Evolutionary conservation across 2,888 invertebrate genomes (phyloP).

Genomic region (Unio delphinus): DNA sequence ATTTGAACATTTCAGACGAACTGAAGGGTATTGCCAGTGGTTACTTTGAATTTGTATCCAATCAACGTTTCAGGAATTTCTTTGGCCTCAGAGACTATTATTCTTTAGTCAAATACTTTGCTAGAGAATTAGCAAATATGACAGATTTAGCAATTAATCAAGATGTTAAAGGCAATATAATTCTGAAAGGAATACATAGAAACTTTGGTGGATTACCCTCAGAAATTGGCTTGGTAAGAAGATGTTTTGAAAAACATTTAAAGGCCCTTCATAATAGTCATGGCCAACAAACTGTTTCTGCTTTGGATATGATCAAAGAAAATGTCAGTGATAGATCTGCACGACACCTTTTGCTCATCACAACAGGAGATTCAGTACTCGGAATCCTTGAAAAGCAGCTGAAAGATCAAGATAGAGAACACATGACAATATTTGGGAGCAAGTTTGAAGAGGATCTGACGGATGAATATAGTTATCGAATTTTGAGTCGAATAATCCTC

Average conservation of each 20-base stretch:
- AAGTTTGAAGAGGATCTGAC: constrained; percentile 19
- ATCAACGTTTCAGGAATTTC: constrained; percentile 14
- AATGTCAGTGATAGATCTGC: constrained; percentile 13
- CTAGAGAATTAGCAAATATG: constrained; percentile 1
- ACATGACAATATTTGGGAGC: constrained; percentile 17
- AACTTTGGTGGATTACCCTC: constrained; percentile 22
- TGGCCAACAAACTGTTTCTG: neutral
- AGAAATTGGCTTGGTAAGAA: neutral
- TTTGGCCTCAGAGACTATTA: constrained; percentile 29
- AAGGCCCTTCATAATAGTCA: neutral
- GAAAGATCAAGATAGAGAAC: neutral
- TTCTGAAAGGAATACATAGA: constrained; percentile 13
- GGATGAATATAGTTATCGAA: constrained; percentile 20
- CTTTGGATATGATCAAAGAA: constrained; percentile 10
- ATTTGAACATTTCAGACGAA: neutral
- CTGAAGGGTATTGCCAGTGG: constrained; percentile 11
- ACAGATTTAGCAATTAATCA: neutral
- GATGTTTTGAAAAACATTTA: too few relatives aligned
- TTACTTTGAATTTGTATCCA: constrained; percentile 9
- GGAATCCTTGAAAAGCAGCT: constrained; percentile 10
- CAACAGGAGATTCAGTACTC: constrained; percentile 10
- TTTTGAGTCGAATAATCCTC: constrained; percentile 19
- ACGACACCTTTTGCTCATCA: constrained; percentile 18
- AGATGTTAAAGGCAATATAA: neutral
- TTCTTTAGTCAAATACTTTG: constrained; percentile 24